phyloP scores from a whole-genome alignment of 2,113 vertebrate species.

The Mormyrus iriodes region DNA sequence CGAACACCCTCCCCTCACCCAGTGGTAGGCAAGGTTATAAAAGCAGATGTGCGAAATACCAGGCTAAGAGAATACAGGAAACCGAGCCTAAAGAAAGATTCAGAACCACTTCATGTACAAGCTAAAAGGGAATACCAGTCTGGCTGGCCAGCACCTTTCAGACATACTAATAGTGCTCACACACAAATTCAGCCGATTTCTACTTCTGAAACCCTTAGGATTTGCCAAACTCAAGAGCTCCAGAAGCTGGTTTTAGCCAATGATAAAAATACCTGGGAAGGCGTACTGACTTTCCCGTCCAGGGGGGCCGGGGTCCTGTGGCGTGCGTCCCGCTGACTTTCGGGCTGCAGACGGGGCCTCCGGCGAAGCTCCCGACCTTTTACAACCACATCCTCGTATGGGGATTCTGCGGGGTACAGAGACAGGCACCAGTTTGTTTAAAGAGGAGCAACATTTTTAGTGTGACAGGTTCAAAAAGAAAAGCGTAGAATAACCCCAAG shows the following conservation, averaged over 20 bases:
- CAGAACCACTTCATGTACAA: background rate
- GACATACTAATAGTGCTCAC: background rate
- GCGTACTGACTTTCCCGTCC: constrained; percentile 77
- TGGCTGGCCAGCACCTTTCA: background rate
- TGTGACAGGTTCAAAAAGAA: background rate
- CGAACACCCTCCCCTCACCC: background rate
- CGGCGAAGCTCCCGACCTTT: constrained; percentile 74
- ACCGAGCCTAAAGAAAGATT: background rate
- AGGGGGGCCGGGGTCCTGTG: constrained; percentile 81
- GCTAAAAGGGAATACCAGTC: background rate
- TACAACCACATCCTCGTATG: constrained; percentile 96
- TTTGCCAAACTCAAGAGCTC: constrained; percentile 6
- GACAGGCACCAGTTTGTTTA: background rate
- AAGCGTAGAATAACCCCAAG: background rate
- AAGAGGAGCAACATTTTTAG: background rate
- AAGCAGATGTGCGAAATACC: background rate
- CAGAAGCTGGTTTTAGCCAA: constrained; percentile 15
- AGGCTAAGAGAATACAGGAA: background rate
- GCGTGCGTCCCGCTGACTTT: constrained; percentile 71
- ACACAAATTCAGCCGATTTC: background rate
- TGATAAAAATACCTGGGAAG: constrained; percentile 76
- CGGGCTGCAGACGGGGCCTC: constrained; percentile 74
- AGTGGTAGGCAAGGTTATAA: background rate
- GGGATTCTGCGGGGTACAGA: constrained; percentile 84
- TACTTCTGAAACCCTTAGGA: background rate